Evolutionary conservation across 2,113 vertebrate genomes (phyloP), one percentile per base, ranked within the genome.

Genomic region (Aplodontia rufa): DNA sequence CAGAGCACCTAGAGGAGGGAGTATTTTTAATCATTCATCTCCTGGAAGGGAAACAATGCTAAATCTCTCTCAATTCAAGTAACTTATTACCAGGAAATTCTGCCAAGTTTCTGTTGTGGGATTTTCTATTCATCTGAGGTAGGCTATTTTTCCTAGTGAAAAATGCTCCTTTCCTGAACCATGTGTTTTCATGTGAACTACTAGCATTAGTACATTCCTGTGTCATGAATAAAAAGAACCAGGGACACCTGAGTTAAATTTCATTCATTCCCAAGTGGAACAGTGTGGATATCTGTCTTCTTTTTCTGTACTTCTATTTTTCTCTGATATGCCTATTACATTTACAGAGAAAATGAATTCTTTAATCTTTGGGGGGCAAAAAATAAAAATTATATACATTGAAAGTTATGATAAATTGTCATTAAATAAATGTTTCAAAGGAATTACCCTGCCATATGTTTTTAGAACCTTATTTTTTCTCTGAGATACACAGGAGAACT

Each of bases 11-110:
- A 91, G 85, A 42, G 0, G 2, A 91, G 37, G 26, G 26, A 82
- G 10, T 58, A 68, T 90, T 94, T 97, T 96, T 90, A 90, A 83
- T 85, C 95, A 95, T 95, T 92, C 87, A 85, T 96, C 92, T 92
- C 30, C 60, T 95, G 82, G 55, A 93, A 66, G 22, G 88, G 84
- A 92, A 94, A 82, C 72, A 94, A 87, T 85, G 32, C 19, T 87
- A 85, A 94, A 78, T 84, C 26, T 68, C 47, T 92, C 47, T 84
- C 81, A 66, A 47, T 10, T 86, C 62, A 76, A 35, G 60, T 68
- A 68, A 91, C 35, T 91, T 86, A 89, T 82, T 97, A 91, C 49
- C 17, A n/a, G 62, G 4, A 93, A 66, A 58, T 74, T 75, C 47
- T 83, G 87, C 94, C 92, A 95, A 88, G 49, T 80, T 88, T 95